Evolutionary conservation across 1,140 invertebrate species (phyloP), one percentile per base, ranked within the genome.

Genomic region (Daktulosphaira vitifoliae): DNA sequence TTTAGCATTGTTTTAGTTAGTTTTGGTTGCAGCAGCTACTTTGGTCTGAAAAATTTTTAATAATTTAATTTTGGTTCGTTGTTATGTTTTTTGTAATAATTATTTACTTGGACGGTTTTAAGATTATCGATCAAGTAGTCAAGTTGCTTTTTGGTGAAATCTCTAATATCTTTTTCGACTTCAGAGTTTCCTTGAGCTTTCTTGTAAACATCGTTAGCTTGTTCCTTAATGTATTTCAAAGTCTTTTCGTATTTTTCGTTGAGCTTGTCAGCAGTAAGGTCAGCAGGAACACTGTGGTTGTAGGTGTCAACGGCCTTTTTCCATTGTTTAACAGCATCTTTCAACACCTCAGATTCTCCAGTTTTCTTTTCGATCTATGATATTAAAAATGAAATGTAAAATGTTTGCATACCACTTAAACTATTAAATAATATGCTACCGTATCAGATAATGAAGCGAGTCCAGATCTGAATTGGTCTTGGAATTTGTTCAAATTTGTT

Each of bases 131-230:
- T n/a, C 11, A 62, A 7, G 0, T 5, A 5, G 2, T 62, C 39
- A 16, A 62, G 42, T 1, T 62, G 26, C 18, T 62, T 62, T 16
- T 62, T 46, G 3, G 25, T 22, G 56, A 62, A 62, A 0, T 62
- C 56, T 8, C 1, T 29, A 16, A 62, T 11, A 8, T 20, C 6
- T 5, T 62, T 62, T 13, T 62, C 42, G 2, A 48, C 1, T 8
- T 48, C 39, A 9, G 13, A 6, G 42, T 46, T 62, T 15, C 56
- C 56, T 26, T 62, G 56, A 18, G 42, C 56, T 29, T 62, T 62
- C 42, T 62, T 62, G 25, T 15, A 0, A 62, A 13, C 0, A 46
- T 25, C 8, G 42, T 46, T 9, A 16, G 18, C 3, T 46, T 6
- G 29, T n/a, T 56, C 22, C 0, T 22, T 42, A 1, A 56, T 56